Evolutionary conservation across 2,888 invertebrate species (phyloP), one percentile per base, ranked within the genome.

Genomic region (Ophonus ardosiacus): DNA sequence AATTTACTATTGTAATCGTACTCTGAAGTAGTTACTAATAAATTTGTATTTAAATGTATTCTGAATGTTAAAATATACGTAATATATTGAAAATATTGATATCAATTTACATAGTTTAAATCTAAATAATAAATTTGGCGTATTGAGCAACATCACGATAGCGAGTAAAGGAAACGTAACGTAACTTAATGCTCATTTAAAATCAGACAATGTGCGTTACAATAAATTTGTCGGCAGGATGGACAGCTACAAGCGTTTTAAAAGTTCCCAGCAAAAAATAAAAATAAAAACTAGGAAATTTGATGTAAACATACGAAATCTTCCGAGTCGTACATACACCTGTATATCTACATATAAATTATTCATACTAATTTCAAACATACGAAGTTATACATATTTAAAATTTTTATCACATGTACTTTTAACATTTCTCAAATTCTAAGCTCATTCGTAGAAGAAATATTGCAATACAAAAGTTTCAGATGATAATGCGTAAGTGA

Each of bases 291-390:
- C 71, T 15, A 43, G 38, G 43, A 18, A 74, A 43, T 51, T 74
- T 43, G 38, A 78, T 78, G 57, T 78, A 78, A 78, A 78, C 78
- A 78, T 57, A 57, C 31, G 13, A 78, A 57, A 74, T 74, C 71
- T 74, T 74, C 71, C 7, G 31, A 31, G 57, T 24, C 59, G 56
- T 40, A 40, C 40, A 21, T 81, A 81, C 68, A 81, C 81, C 68
- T 81, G 81, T 24, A 24, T 43, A 40, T 81, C 24, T 65, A 21
- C 56, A 31, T 40, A 81, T 68, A 81, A 81, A 81, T 81, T 57
- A 81, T 81, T 81, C 68, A 81, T 65, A 81, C 24, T 68, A 68
- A 81, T 81, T 81, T 81, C 51, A 13, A 65, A 81, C 63, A 31
- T 18, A 81, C 51, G 51, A 74, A 74, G 18, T 74, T 61, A 81